Conservation (phyloP, 2,888 invertebrate species). For the Phyllotreta cruciferae region DNA sequence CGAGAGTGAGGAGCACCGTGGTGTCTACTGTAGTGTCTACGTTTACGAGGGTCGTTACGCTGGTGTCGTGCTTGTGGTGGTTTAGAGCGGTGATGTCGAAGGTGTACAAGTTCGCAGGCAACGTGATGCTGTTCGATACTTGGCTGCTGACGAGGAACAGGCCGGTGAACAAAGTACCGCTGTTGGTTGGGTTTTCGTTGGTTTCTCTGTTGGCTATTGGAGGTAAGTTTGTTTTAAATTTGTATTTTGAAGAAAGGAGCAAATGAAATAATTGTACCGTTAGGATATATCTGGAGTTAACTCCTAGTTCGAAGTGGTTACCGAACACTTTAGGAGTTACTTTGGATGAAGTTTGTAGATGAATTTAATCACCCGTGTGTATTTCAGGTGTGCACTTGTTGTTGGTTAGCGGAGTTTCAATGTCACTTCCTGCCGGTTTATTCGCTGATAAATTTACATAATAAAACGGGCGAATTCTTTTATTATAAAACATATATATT, state of each 20-base stretch:
- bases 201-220: slow-evolving; percentile 64
- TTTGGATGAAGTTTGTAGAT: no score
- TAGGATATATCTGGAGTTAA: no score
- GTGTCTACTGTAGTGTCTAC: slow-evolving; percentile 30
- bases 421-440: slow-evolving; percentile 60
- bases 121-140: slow-evolving; percentile 58
- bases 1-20: slow-evolving; percentile 30
- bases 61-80: slow-evolving; percentile 42
- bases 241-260: slow-evolving; percentile 1
- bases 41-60: slow-evolving; percentile 42
- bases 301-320: no score
- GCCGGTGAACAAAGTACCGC: slow-evolving; percentile 42
- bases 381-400: slow-evolving; percentile 60
- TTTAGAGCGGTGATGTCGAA: slow-evolving; percentile 48
- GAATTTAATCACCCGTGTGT: slow-evolving; percentile 32
- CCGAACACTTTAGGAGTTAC: no score
- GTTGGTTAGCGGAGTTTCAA: slow-evolving; percentile 57
- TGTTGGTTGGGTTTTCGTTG: slow-evolving; percentile 57
- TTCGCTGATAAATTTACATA: slow-evolving; percentile 55
- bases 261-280: no score
- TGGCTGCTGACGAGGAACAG: slow-evolving; percentile 53
- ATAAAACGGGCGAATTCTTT: not conserved
- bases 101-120: slow-evolving; percentile 52
- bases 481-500: not conserved
- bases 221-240: slow-evolving; percentile 61